phyloP scores from a whole-genome alignment of 2,797 vertebrate genomes.

The Limnodromus scolopaceus region DNA sequence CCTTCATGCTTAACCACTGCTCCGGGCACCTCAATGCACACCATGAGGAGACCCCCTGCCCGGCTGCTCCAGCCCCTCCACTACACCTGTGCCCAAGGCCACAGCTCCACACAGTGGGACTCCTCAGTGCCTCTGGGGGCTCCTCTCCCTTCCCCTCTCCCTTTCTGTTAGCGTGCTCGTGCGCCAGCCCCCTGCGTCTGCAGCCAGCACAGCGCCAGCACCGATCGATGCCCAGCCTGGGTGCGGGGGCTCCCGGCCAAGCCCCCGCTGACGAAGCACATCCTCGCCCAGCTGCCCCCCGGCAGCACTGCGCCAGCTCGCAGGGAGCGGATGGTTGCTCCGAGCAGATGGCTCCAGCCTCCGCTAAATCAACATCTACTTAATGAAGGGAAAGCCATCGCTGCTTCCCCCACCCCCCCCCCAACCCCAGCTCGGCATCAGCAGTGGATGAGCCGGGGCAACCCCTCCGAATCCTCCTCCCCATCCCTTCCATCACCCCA shows the following conservation, averaged over 20 bases:
- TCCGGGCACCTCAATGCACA: rapidly evolving
- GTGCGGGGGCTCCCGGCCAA: background rate
- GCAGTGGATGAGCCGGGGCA: background rate
- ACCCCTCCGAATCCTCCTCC: background rate
- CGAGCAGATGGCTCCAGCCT: slow-evolving; percentile 57
- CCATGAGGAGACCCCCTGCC: rapidly evolving
- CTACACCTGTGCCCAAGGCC: rapidly evolving
- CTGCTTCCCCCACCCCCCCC: background rate
- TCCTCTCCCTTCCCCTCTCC: background rate
- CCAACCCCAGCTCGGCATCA: background rate
- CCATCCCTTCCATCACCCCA: background rate
- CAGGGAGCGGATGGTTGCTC: background rate
- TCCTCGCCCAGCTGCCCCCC: background rate
- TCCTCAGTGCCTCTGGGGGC: background rate
- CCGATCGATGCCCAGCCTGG: background rate
- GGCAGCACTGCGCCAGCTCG: background rate
- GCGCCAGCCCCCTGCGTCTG: background rate
- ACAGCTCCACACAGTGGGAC: rapidly evolving
- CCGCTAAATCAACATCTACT: slow-evolving; percentile 39
- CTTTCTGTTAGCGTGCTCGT: rapidly evolving
- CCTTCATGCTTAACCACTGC: background rate
- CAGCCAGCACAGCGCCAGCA: background rate
- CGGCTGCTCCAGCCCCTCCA: background rate
- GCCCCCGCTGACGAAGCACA: slow-evolving; percentile 46
- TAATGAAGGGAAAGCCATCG: slow-evolving; percentile 40